Evolutionary conservation across 2,888 invertebrate species (phyloP).

Genomic region (Sepioteuthis lessoniana): DNA sequence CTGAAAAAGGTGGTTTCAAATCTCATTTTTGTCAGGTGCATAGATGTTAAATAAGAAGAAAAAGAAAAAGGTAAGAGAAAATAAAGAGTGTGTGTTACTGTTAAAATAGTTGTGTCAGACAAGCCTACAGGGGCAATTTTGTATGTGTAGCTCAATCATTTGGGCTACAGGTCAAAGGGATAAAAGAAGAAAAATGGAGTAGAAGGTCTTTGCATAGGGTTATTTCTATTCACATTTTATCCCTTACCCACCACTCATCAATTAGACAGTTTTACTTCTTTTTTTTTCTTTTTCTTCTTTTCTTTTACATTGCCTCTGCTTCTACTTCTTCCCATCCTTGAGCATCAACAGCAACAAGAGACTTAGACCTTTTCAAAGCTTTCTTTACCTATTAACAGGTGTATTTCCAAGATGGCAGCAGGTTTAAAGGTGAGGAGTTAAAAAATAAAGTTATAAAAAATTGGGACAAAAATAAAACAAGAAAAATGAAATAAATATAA

Average conservation of each 20-base stretch:
- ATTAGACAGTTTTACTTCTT: not conserved
- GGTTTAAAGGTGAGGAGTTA: conserved; percentile 8
- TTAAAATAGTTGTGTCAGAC: not conserved
- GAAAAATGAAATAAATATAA: no score
- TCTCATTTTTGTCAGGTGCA: not conserved
- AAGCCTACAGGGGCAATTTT: not conserved
- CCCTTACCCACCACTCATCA: not conserved
- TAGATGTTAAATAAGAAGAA: not conserved
- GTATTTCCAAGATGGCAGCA: not conserved
- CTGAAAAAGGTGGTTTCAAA: not conserved
- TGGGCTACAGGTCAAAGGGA: not conserved
- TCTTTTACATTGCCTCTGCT: not conserved
- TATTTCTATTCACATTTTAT: not conserved
- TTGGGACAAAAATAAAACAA: no score
- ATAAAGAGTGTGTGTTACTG: not conserved
- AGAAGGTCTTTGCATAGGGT: not conserved
- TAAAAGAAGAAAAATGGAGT: not conserved
- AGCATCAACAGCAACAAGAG: not conserved
- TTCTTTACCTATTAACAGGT: not conserved
- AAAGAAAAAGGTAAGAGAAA: not conserved
- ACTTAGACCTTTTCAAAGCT: not conserved
- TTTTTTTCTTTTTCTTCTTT: not conserved
- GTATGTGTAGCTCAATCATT: not conserved
- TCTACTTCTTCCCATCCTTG: not conserved
- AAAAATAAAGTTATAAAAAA: not conserved